Evolutionary conservation across 2,888 invertebrate species (phyloP).

Genomic region (Napeogenes inachia): DNA sequence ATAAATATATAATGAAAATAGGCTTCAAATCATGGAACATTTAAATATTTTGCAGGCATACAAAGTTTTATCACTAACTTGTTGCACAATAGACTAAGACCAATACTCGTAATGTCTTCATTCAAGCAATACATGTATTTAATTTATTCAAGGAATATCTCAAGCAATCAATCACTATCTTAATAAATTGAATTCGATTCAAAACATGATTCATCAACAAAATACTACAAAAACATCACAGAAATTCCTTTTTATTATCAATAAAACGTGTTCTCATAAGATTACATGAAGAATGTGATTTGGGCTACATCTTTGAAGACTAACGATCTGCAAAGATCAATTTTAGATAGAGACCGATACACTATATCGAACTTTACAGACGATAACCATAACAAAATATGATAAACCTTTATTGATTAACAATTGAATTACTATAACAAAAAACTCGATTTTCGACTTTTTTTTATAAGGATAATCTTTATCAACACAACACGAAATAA

Average conservation of each 20-base stretch:
- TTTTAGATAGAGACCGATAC: constrained; percentile 32
- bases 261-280: neutral
- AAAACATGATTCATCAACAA: too few relatives aligned
- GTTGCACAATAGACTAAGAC: too few relatives aligned
- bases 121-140: too few relatives aligned
- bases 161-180: too few relatives aligned
- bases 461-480: neutral
- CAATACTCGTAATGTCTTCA: too few relatives aligned
- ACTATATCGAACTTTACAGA: constrained; percentile 6
- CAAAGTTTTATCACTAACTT: too few relatives aligned
- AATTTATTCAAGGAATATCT: too few relatives aligned
- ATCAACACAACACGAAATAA: neutral
- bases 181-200: too few relatives aligned
- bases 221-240: too few relatives aligned
- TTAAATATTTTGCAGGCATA: too few relatives aligned
- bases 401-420: neutral
- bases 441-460: neutral
- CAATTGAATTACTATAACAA: neutral
- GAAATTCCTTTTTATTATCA: neutral
- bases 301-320: constrained; percentile 14
- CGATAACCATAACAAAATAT: constrained; percentile 2
- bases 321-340: constrained; percentile 37
- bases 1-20: too few relatives aligned
- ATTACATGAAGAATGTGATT: constrained; percentile 3
- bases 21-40: too few relatives aligned